These are phyloP conservation scores for Polyommatus iphigenia DNA, from an alignment of 2,888 invertebrate genomes.

Conservation along the genomic window DNA sequence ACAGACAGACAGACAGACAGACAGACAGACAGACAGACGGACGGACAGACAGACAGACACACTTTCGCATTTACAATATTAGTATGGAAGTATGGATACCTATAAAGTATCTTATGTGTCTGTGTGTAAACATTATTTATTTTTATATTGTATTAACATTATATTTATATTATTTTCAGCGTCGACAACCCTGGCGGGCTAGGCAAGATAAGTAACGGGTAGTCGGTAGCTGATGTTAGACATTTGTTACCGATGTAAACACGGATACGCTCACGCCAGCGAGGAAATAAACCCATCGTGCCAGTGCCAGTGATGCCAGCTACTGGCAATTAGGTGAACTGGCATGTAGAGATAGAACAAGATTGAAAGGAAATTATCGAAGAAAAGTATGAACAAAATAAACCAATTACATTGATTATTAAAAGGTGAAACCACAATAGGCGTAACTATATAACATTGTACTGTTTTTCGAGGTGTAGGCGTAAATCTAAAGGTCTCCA, in stretches of 20 bases:
- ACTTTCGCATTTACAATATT: too few relatives aligned
- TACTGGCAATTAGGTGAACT: neutral
- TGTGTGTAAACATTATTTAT: neutral
- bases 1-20: too few relatives aligned
- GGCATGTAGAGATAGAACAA: neutral
- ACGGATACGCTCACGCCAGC: slow-evolving; percentile 42
- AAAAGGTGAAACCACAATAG: too few relatives aligned
- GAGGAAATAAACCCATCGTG: slow-evolving; percentile 26
- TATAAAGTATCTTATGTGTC: too few relatives aligned
- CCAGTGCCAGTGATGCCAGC: slow-evolving; percentile 15
- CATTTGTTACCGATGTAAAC: slow-evolving; percentile 78
- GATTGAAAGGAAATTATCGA: neutral
- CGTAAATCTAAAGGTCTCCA: too few relatives aligned
- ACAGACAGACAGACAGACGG: too few relatives aligned
- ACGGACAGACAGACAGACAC: too few relatives aligned
- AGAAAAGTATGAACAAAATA: neutral
- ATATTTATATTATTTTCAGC: neutral
- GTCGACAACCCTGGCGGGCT: slow-evolving; percentile 52
- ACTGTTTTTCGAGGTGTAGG: too few relatives aligned
- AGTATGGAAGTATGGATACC: too few relatives aligned
- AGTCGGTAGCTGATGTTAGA: slow-evolving; percentile 68
- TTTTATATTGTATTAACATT: neutral
- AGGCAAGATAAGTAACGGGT: slow-evolving; percentile 64
- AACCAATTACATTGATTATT: too few relatives aligned
- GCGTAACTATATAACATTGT: too few relatives aligned